Base-by-base conservation (phyloP, 35 echinoderm and acorn worm genomes). In the Apostichopus parvimensis region DNA sequence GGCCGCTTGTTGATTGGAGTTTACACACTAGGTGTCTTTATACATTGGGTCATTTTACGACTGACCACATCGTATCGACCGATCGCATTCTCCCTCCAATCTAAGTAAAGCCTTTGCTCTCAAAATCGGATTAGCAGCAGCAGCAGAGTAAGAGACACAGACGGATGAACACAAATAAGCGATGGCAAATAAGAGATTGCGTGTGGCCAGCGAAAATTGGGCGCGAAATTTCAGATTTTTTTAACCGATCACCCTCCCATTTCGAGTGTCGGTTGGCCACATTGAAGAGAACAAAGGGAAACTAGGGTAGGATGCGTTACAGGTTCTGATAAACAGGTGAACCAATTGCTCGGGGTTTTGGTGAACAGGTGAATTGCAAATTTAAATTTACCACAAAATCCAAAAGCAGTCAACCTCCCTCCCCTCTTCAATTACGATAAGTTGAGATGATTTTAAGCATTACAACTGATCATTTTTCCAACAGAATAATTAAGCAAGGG, bases 201-300 rank as follows among this genome's bases (percentile, higher is more conserved):
- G 71, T 75, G 13, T 75, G 20, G 71, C 6, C 7, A n/a, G n/a
- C 71, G n/a, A 75, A 61, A 75, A 75, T 18, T 75, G 71, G 71
- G 71, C 71, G 71, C 71, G 71, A 75, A 75, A 75, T 75, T 75
- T 75, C 71, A 75, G 71, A 75, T 75, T 75, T 75, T 4, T 6
- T 75, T 68, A 68, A 68, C 64, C 6, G 62, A 66, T 66, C 62
- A 66, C 62, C 15, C 9, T 17, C 34, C 34, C 34, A 45, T 61
- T 61, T 61, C 12, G 8, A 61, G 58, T 12, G 58, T 61, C 8
- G 58, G 12, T 61, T 61, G 7, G 58, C 58, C 1, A 7, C 58
- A 61, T 61, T 61, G 58, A 8, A 61, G 7, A 12, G 58, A 61
- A 61, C 58, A 61, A 61, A 61, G 58, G 8, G 58, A 45, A 45